phyloP scores from a whole-genome alignment of 2,888 invertebrate genomes.

The Epirrhoe alternata region DNA sequence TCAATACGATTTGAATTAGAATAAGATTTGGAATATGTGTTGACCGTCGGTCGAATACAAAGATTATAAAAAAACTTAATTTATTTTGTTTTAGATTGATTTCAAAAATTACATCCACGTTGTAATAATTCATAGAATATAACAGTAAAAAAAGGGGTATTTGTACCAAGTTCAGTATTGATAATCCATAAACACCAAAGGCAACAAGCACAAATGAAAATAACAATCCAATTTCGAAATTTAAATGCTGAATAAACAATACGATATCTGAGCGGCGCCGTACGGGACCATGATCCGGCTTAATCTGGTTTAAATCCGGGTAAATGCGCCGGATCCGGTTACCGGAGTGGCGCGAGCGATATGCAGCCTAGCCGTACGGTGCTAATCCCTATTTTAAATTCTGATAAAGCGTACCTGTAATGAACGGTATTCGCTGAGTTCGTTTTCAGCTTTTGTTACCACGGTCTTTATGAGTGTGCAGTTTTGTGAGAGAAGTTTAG shows the following conservation, averaged over 20 bases:
- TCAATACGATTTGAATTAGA: too few species aligned
- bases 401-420: conserved; percentile 74
- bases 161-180: background rate
- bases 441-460: conserved; percentile 13
- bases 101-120: too few species aligned
- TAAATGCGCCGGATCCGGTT: conserved; percentile 60
- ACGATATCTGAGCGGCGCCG: conserved; percentile 71
- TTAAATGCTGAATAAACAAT: conserved; percentile 78
- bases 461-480: too few species aligned
- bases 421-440: conserved; percentile 22
- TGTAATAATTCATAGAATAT: too few species aligned
- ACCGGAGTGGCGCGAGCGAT: conserved; percentile 66
- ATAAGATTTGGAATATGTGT: too few species aligned
- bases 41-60: too few species aligned
- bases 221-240: conserved; percentile 68
- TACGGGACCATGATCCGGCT: conserved; percentile 50
- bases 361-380: conserved; percentile 71
- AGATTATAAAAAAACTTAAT: too few species aligned
- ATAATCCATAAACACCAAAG: conserved; percentile 14
- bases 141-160: too few species aligned
- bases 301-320: conserved; percentile 67
- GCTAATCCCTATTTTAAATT: conserved; percentile 84
- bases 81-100: too few species aligned
- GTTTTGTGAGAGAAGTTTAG: too few species aligned
- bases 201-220: conserved; percentile 45